Conservation (phyloP, 37 sponge, comb jelly and placozoan genomes). For the Crambe crambe region DNA sequence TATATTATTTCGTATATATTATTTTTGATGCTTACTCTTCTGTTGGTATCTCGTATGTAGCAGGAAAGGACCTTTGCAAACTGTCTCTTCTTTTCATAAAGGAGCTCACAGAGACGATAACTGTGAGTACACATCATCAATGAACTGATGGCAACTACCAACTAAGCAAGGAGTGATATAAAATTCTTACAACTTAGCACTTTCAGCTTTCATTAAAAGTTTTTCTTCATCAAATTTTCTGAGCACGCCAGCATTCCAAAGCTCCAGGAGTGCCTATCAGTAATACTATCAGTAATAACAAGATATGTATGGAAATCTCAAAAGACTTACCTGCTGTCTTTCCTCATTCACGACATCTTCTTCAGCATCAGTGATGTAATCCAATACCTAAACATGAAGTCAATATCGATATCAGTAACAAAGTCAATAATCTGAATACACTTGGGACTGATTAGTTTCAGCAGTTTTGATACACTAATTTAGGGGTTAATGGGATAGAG, state of each 20-base stretch:
- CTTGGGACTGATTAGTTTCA: too few relatives aligned
- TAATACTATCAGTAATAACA: background rate
- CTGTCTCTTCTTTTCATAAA: conserved; percentile 74
- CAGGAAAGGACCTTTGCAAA: conserved; percentile 85
- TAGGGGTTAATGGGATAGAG: background rate
- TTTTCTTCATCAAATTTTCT: conserved; percentile 77
- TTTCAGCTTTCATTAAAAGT: conserved; percentile 71
- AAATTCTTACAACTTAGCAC: conserved; percentile 72
- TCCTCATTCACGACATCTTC: conserved; percentile 78
- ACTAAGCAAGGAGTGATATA: background rate
- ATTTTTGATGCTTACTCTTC: conserved; percentile 67
- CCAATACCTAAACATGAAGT: conserved; percentile 51
- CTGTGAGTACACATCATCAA: conserved; percentile 32
- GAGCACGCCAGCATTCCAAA: conserved; percentile 73
- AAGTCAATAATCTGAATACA: too few relatives aligned
- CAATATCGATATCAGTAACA: conserved; percentile 1
- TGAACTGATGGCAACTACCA: background rate
- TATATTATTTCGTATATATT: too few relatives aligned
- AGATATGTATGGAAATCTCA: background rate
- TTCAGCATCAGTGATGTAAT: conserved; percentile 74
- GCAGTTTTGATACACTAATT: background rate
- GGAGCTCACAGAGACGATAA: conserved; percentile 73
- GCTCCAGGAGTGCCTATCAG: conserved; percentile 71
- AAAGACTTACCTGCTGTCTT: conserved; percentile 65
- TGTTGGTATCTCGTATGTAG: conserved; percentile 64